phyloP scores from a whole-genome alignment of 2,888 invertebrate species.

The Aporophyla nigra region DNA sequence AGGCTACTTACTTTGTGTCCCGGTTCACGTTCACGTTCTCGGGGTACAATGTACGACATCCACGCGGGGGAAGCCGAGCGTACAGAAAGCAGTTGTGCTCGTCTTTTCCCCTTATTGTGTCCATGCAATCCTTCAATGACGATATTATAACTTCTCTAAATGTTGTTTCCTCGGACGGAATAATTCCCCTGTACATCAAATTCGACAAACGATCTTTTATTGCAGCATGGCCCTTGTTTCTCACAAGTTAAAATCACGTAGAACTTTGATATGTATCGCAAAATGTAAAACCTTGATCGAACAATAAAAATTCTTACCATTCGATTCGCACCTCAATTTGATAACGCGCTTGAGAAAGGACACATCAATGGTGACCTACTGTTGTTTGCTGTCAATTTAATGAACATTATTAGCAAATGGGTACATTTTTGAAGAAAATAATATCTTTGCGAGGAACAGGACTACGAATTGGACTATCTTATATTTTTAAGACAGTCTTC shows the following conservation, averaged over 20 bases:
- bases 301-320: slow-evolving; percentile 52
- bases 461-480: background rate
- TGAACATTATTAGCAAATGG: slow-evolving; percentile 21
- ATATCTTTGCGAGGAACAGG: background rate
- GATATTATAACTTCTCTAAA: background rate
- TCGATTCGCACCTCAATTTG: slow-evolving; percentile 35
- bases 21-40: no score
- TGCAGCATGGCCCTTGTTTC: background rate
- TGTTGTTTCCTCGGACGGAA: background rate
- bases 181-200: background rate
- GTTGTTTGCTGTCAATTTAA: slow-evolving; percentile 38
- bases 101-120: no score
- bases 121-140: background rate
- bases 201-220: background rate
- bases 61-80: no score
- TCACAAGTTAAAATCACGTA: background rate
- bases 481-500: background rate
- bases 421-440: background rate
- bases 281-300: slow-evolving; percentile 46
- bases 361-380: slow-evolving; percentile 39
- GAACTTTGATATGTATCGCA: slow-evolving; percentile 29
- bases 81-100: no score
- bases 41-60: no score
- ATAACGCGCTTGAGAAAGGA: slow-evolving; percentile 37
- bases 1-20: no score